Conservation (phyloP, 2,797 vertebrate genomes). For the Limnodromus scolopaceus region DNA sequence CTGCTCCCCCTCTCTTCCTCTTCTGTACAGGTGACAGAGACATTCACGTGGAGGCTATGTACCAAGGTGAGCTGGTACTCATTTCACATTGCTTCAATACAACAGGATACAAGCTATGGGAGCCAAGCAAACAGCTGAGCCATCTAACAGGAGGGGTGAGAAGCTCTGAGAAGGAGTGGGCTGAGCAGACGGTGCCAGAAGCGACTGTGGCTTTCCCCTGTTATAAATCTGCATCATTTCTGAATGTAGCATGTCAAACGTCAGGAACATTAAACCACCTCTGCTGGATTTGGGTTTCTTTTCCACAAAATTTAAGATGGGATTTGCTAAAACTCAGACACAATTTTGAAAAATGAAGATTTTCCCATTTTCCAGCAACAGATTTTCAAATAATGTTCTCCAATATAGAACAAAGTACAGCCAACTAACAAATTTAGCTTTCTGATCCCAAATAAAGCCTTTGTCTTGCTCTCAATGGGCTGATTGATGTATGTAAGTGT, state of each 20-base stretch:
- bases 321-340: neutral
- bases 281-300: rapidly evolving
- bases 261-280: neutral
- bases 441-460: neutral
- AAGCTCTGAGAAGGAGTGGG: neutral
- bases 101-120: neutral
- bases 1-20: neutral
- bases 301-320: neutral
- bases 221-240: neutral
- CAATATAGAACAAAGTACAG: neutral
- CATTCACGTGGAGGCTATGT: rapidly evolving
- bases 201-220: neutral
- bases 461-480: neutral
- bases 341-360: neutral
- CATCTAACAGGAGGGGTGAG: neutral
- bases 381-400: neutral
- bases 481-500: neutral
- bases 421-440: neutral
- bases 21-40: rapidly evolving
- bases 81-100: neutral
- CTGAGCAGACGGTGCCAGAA: neutral
- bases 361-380: neutral
- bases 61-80: neutral
- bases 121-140: neutral
- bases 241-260: neutral